Percentiles rank a stretch among this genome's conserved stretches.
Evolutionary conservation across 1,140 invertebrate species (phyloP).

Genomic region (Triops longicaudatus): DNA sequence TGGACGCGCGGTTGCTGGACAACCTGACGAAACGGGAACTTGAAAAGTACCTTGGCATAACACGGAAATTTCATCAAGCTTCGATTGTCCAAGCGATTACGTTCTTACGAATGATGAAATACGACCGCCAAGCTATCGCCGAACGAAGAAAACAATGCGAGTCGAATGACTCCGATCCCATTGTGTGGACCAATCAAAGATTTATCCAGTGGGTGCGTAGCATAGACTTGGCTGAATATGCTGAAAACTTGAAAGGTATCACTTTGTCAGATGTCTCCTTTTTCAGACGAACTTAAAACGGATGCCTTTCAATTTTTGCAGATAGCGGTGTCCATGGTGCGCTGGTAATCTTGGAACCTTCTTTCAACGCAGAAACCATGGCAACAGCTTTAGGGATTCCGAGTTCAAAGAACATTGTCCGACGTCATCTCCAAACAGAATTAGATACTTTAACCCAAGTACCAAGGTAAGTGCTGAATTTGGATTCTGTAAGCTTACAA

Average conservation of each 20-base stretch:
- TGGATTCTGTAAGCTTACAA: background rate
- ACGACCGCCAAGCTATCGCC: slow-evolving; percentile 69
- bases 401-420: slow-evolving; percentile 83
- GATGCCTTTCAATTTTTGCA: slow-evolving; percentile 38
- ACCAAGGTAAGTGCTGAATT: slow-evolving; percentile 60
- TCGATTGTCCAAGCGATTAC: slow-evolving; percentile 88
- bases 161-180: slow-evolving; percentile 73
- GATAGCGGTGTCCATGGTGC: slow-evolving; percentile 90
- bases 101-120: slow-evolving; percentile 79
- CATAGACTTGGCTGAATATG: slow-evolving; percentile 87
- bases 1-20: slow-evolving; percentile 84
- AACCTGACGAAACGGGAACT: slow-evolving; percentile 86
- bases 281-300: background rate
- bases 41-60: slow-evolving; percentile 82
- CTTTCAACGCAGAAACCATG: slow-evolving; percentile 88
- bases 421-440: slow-evolving; percentile 80
- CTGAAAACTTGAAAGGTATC: slow-evolving; percentile 82
- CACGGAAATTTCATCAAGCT: slow-evolving; percentile 84
- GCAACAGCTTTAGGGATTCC: slow-evolving; percentile 86
- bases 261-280: background rate
- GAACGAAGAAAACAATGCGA: slow-evolving; percentile 80
- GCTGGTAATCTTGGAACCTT: slow-evolving; percentile 74
- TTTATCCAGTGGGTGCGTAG: slow-evolving; percentile 85
- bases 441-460: slow-evolving; percentile 80
- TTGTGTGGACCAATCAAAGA: slow-evolving; percentile 90